A percentile compares a stretch with the other conserved stretches of the same genome.
phyloP scores from a whole-genome alignment of 1,140 invertebrate genomes.

The Chrysoperla carnea region DNA sequence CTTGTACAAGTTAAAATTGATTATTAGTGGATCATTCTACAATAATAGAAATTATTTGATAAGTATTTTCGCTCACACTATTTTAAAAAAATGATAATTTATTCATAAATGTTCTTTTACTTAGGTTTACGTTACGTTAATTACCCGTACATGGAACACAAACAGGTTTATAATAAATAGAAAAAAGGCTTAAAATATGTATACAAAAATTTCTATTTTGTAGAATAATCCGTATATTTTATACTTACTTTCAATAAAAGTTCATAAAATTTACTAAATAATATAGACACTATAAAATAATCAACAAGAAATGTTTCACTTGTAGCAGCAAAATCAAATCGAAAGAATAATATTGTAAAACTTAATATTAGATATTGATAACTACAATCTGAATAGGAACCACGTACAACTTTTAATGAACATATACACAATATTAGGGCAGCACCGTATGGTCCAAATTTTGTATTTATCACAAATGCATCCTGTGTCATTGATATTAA shows the following conservation, averaged over 20 bases:
- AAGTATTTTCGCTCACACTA: too few species aligned
- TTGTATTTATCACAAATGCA: slow-evolving; percentile 49
- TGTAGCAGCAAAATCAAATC: slow-evolving; percentile 54
- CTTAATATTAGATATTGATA: slow-evolving; percentile 81
- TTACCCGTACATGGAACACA: too few species aligned
- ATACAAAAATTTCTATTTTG: too few species aligned
- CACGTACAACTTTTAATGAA: slow-evolving; percentile 76
- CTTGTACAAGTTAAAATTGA: too few species aligned
- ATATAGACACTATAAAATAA: slow-evolving; percentile 80
- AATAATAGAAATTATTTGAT: too few species aligned
- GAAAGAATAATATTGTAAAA: slow-evolving; percentile 84
- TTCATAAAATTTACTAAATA: slow-evolving; percentile 71
- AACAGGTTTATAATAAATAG: too few species aligned
- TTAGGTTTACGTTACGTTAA: too few species aligned
- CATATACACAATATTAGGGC: slow-evolving; percentile 75
- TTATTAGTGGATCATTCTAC: too few species aligned
- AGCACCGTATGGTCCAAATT: slow-evolving; percentile 60
- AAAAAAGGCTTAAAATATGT: too few species aligned
- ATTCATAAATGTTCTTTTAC: too few species aligned
- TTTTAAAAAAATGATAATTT: too few species aligned
- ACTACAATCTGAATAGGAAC: slow-evolving; percentile 81
- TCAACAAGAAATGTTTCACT: slow-evolving; percentile 83
- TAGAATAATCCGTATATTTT: too few species aligned
- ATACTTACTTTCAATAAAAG: slow-evolving; percentile 55
- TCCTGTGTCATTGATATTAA: slow-evolving; percentile 78